phyloP scores from a whole-genome alignment of 2,113 vertebrate species.

The Todiramphus chloris region DNA sequence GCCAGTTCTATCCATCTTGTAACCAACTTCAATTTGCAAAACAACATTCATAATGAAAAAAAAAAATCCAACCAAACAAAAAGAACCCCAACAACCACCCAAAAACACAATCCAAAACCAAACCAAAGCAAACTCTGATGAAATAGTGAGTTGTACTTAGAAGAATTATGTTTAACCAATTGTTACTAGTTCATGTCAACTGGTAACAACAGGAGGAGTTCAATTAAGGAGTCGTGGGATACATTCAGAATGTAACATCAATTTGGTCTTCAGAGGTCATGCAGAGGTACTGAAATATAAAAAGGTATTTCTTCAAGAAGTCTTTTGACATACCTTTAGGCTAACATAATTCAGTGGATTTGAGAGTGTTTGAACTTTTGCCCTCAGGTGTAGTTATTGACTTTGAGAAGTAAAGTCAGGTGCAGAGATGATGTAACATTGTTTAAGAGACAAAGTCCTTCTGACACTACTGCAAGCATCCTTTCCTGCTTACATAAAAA shows the following conservation, averaged over 20 bases:
- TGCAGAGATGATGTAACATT: accelerated
- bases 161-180: neutral
- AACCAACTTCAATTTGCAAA: neutral
- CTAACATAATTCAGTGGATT: neutral
- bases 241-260: neutral
- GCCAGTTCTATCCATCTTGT: neutral
- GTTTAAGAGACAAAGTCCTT: neutral
- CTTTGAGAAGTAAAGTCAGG: neutral
- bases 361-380: neutral
- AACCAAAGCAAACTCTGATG: neutral
- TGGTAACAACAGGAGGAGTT: neutral
- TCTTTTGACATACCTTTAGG: neutral
- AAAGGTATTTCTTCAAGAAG: neutral
- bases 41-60: neutral
- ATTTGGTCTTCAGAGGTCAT: neutral
- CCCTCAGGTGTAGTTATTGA: neutral
- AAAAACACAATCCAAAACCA: neutral
- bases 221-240: neutral
- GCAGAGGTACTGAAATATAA: neutral
- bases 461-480: neutral
- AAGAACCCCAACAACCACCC: too few relatives aligned
- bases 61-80: neutral
- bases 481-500: neutral
- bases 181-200: neutral
- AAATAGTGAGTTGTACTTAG: neutral